phyloP scores from a whole-genome alignment of 1,140 invertebrate species.

The Drosophila repletoides region DNA sequence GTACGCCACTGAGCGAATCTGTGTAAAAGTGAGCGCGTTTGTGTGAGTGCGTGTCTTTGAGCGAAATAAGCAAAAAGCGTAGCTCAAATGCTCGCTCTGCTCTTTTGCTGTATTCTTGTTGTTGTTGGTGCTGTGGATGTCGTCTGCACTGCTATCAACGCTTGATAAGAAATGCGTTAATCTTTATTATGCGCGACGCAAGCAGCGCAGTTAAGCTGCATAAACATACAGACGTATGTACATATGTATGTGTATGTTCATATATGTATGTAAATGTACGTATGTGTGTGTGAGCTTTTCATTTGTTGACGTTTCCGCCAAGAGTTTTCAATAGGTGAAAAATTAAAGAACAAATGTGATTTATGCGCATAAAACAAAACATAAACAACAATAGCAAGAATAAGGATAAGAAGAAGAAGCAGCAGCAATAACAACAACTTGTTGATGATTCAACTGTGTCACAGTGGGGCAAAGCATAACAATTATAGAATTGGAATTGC shows the following conservation, averaged over 20 bases:
- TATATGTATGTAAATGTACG: conserved; percentile 7
- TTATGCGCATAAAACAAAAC: conserved; percentile 65
- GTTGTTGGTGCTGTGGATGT: conserved; percentile 14
- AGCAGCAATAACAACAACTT: conserved; percentile 49
- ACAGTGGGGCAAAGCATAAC: conserved; percentile 28
- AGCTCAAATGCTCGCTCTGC: conserved; percentile 43
- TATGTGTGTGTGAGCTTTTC: conserved; percentile 38
- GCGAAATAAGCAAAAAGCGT: conserved; percentile 39
- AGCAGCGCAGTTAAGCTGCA: conserved; percentile 55
- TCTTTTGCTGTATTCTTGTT: conserved; percentile 30
- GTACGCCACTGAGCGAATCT: not conserved
- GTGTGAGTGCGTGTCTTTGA: conserved; percentile 8
- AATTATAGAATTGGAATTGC: conserved; percentile 30
- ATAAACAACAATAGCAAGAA: conserved; percentile 32
- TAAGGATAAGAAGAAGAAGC: conserved; percentile 21
- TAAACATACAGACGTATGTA: conserved; percentile 14
- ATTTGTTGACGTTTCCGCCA: conserved; percentile 63
- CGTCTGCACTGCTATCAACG: conserved; percentile 60
- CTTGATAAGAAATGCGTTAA: conserved; percentile 80
- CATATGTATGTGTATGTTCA: conserved; percentile 2
- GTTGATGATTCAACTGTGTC: conserved; percentile 60
- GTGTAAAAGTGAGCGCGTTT: not conserved
- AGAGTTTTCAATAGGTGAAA: conserved; percentile 49
- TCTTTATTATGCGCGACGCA: conserved; percentile 66
- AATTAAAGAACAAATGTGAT: conserved; percentile 53